Evolutionary conservation across 2,113 vertebrate genomes (phyloP), one percentile per base, ranked within the genome.

Genomic region (Accipiter virgatus): DNA sequence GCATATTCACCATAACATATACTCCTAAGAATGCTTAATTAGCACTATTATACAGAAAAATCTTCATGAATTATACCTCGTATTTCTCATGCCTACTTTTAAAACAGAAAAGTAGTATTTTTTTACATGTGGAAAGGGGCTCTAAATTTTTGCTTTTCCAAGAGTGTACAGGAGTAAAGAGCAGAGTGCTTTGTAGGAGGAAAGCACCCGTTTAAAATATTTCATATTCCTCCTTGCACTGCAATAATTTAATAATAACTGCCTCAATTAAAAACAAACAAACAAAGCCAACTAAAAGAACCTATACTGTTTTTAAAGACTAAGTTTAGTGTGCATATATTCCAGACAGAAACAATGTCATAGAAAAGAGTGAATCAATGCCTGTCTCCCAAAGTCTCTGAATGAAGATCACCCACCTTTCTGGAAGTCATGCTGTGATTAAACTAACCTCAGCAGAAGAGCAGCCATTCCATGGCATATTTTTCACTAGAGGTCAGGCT

Each of bases 401-500:
- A 87, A 31, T 31, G 70, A 75, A 86, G 65, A 82, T 29, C 43
- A 13, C 55, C 66, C 25, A 40, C 13, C 55, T 56, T 82, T 61
- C 93, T 59, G 66, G 63, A 94, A 77, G 53, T 43, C n/a, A 13
- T 8, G 25, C 77, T 80, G 38, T 25, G 50, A 81, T 38, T 71
- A 89, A 74, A 34, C 31, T 25, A 29, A 77, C 56, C 77, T 70
- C 74, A 75, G 91, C 29, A 87, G 75, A 89, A 79, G 94, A 65
- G 77, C 73, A 93, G 48, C 40, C 85, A 95, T 58, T 42, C 93
- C 48, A 26, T 6, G 65, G 40, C 13, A 4, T 38, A 72, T 77
- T 74, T 95, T 95, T 81, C 97, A 97, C 94, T 87, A 95, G 92
- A 95, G 94, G 95, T 97, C 95, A 97, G 93, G 70, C 88, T 91